Evolutionary conservation across 2,113 vertebrate species (phyloP).

Genomic region (Hydrochoerus hydrochaeris): DNA sequence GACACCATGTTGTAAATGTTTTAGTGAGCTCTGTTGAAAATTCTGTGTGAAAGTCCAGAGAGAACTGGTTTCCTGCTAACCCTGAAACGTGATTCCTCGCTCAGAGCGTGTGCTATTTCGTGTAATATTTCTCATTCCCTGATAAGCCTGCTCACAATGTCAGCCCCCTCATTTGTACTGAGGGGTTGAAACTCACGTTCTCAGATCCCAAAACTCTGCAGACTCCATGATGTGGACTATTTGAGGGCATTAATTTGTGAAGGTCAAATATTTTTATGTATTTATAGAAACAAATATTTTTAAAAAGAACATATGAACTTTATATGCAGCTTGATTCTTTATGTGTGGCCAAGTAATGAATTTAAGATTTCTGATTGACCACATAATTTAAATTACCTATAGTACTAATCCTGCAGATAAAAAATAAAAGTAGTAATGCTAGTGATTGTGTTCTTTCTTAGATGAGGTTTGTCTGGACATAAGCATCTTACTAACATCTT

Average conservation of each 20-base stretch:
- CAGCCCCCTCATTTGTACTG: constrained; percentile 48
- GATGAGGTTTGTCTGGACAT: neutral
- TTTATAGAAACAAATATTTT: constrained; percentile 52
- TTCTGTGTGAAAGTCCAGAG: neutral
- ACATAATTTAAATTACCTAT: neutral
- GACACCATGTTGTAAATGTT: neutral
- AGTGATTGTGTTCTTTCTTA: neutral
- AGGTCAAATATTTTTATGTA: constrained; percentile 70
- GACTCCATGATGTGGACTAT: constrained; percentile 40
- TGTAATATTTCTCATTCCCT: constrained; percentile 66
- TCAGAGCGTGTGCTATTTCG: constrained; percentile 58
- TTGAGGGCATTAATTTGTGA: constrained; percentile 38
- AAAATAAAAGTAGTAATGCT: neutral
- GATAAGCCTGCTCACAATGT: constrained; percentile 72
- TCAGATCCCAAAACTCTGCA: constrained; percentile 53
- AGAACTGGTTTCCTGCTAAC: constrained; percentile 66
- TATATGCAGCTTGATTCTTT: constrained; percentile 43
- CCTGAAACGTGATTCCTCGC: constrained; percentile 73
- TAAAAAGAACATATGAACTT: constrained; percentile 20
- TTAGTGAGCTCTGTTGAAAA: constrained; percentile 41
- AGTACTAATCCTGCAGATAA: neutral
- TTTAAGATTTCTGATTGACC: neutral
- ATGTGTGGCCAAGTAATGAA: constrained; percentile 26
- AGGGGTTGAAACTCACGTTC: constrained; percentile 65
- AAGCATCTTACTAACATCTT: neutral